A percentile compares a stretch with the other conserved stretches of the same genome.
phyloP scores from a whole-genome alignment of 1,140 invertebrate species.

The Heliconius nattereri region DNA sequence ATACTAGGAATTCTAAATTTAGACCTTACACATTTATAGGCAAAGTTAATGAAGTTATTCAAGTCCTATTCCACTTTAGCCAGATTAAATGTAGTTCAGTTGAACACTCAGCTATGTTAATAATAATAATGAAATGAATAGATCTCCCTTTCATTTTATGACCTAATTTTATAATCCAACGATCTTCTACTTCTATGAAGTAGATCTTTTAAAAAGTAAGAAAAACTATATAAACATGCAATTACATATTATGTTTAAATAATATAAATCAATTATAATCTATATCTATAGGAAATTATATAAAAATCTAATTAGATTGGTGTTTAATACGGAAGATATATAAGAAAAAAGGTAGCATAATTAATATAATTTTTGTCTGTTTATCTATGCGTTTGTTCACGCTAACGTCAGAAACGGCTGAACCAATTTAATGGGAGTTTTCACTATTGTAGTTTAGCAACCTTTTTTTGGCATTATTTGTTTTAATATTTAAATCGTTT shows the following conservation, averaged over 20 bases:
- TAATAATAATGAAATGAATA: not conserved
- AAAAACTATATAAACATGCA: not conserved
- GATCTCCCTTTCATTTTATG: not conserved
- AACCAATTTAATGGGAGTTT: too few species aligned
- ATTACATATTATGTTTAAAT: not conserved
- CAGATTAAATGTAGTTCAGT: not conserved
- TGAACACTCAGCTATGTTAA: not conserved
- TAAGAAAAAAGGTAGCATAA: too few species aligned
- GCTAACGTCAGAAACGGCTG: too few species aligned
- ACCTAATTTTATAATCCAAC: not conserved
- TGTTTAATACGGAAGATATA: too few species aligned
- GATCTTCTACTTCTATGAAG: not conserved
- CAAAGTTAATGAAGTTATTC: conserved; percentile 3
- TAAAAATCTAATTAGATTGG: too few species aligned
- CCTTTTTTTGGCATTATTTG: too few species aligned
- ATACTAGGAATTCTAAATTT: not conserved
- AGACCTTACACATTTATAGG: conserved; percentile 4
- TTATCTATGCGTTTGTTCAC: too few species aligned
- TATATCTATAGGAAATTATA: too few species aligned
- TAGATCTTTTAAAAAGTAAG: not conserved
- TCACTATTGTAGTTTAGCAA: too few species aligned
- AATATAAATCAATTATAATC: not conserved
- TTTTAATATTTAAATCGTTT: too few species aligned
- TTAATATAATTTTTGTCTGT: too few species aligned
- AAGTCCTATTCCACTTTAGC: not conserved